Base-by-base conservation (phyloP, 2,797 vertebrate species). In the Bradypus variegatus region DNA sequence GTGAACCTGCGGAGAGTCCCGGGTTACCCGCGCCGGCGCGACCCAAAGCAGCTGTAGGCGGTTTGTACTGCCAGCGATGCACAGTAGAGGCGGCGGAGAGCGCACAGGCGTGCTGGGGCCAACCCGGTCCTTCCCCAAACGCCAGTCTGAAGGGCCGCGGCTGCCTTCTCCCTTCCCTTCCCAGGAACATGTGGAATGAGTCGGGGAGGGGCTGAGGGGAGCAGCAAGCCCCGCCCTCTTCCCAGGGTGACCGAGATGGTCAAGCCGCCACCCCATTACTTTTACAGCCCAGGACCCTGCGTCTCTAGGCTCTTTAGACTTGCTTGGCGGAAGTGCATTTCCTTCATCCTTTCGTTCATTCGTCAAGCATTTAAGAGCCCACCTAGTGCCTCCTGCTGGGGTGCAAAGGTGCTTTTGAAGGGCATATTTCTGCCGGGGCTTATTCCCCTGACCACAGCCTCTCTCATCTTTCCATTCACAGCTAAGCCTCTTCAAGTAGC, bases 1-100 rank as follows among this genome's bases (percentile, higher is more conserved):
- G 97, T 98, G 97, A 98, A 98, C 96, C 99, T 99, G 94, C 8
- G 1, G 58, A 13, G 82, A 90, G 50, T 88, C 29, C 87, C 8
- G 5, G 48, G 76, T 85, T 53, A 80, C 19, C 45, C 36, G 77
- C 21, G 1, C 36, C 31, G 25, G 2, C 48, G 38, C 21, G 33
- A 23, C 50, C 50, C 76, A 64, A 29, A 55, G 31, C 60, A 50
- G 31, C 62, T 29, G 64, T 38, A 10, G n/a, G 21, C 48, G 23
- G 27, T 18, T 23, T 41, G 31, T 36, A 41, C 58, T 2, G 45
- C 19, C 23, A 5, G 18, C 23, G 45, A 31, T 31, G 55, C 29
- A 45, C 50, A 45, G 41, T 9, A 53, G 48, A 53, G 60, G 11
- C 3, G 19, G 3, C 36, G 76, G 27, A 41, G 65, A 72, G 13